These are phyloP conservation scores for Taxidea taxus DNA, from an alignment of 2,113 vertebrate genomes.

Conservation along the genomic window DNA sequence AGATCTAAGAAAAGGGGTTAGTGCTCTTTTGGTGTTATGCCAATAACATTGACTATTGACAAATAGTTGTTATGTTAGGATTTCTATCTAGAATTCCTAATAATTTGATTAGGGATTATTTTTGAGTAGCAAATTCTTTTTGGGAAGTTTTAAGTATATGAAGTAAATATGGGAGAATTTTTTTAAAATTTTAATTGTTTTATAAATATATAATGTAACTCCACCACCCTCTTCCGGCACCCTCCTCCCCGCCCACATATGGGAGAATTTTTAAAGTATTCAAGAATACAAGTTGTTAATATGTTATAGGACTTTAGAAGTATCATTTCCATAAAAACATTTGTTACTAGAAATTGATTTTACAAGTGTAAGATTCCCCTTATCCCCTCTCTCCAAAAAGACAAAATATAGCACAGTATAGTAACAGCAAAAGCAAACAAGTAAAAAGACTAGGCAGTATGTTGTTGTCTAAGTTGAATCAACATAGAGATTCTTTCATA, in stretches of 20 bases:
- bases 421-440: not conserved
- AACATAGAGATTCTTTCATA: not conserved
- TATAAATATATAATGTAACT: too few relatives aligned
- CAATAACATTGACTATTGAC: not conserved
- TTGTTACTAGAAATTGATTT: slow-evolving; percentile 29
- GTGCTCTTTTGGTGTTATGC: slow-evolving; percentile 10
- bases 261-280: not conserved
- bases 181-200: too few relatives aligned
- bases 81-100: not conserved
- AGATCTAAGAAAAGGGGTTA: not conserved
- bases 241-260: too few relatives aligned
- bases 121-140: slow-evolving; percentile 22
- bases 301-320: not conserved
- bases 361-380: not conserved
- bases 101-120: slow-evolving; percentile 40
- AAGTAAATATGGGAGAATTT: slow-evolving; percentile 5
- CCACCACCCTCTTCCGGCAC: too few relatives aligned
- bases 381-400: not conserved
- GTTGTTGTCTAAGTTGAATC: not conserved
- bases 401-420: not conserved
- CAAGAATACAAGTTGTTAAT: slow-evolving; percentile 28
- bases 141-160: slow-evolving; percentile 35
- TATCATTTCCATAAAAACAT: slow-evolving; percentile 2
- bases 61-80: not conserved
- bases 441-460: not conserved